Conservation (phyloP, 2,888 invertebrate genomes). For the Bursaphelenchus okinawaensis region DNA sequence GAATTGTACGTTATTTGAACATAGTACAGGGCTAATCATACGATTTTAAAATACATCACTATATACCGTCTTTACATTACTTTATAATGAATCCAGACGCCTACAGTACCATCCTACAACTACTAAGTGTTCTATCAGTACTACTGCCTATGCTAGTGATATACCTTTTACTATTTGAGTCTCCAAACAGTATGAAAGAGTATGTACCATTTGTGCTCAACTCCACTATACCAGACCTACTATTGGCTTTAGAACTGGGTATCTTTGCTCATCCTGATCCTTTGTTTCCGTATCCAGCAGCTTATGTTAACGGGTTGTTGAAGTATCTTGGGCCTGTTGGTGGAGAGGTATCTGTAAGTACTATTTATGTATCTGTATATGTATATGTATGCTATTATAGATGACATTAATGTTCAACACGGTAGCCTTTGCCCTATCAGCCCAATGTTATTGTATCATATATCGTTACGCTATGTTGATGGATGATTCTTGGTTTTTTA, state of each 20-base stretch:
- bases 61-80: no score
- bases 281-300: neutral
- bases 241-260: neutral
- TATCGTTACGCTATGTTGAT: neutral
- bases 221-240: neutral
- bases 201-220: neutral
- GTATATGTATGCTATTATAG: no score
- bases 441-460: neutral
- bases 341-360: neutral
- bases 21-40: no score
- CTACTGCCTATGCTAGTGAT: neutral
- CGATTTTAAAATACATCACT: no score
- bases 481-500: neutral
- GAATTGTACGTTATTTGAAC: no score
- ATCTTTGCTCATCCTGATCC: neutral
- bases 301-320: neutral
- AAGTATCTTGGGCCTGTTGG: neutral
- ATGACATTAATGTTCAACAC: neutral
- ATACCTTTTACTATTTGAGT: neutral
- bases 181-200: neutral
- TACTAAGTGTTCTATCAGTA: no score
- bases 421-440: neutral
- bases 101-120: no score
- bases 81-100: no score
- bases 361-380: no score